A percentile compares a stretch with the other conserved stretches of the same genome.
Conservation (phyloP, 2,113 vertebrate species). For the Lucifuga dentata region DNA sequence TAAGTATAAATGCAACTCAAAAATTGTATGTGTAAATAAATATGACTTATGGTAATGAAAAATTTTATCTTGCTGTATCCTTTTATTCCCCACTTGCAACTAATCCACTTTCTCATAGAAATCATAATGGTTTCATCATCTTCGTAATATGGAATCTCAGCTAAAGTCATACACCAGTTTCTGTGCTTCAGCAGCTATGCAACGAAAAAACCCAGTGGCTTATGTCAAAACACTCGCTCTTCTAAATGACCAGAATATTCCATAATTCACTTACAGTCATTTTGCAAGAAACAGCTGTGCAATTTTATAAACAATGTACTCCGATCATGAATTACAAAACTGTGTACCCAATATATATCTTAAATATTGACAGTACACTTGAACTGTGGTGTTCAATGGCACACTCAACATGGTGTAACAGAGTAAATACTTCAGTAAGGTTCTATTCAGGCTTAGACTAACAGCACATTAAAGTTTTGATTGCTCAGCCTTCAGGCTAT, state of each 20-base stretch:
- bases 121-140: neutral
- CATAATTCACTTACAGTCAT: neutral
- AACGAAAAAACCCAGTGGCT: neutral
- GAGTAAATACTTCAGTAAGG: constrained; percentile 47
- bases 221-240: neutral
- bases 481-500: constrained; percentile 12
- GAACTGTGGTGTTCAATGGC: constrained; percentile 31
- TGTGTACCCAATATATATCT: constrained; percentile 29
- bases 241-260: neutral
- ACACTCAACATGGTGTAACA: constrained; percentile 33
- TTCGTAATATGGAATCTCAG: neutral
- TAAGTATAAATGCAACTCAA: no score
- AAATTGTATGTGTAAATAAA: no score
- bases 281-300: neutral
- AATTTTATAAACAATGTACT: constrained; percentile 7
- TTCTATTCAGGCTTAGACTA: constrained; percentile 47
- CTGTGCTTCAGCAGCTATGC: neutral
- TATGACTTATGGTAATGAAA: no score
- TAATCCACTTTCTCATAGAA: neutral
- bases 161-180: neutral
- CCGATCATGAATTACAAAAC: constrained; percentile 18
- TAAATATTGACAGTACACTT: constrained; percentile 65
- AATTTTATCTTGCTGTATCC: neutral
- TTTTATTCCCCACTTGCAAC: neutral
- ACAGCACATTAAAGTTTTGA: constrained; percentile 43